Percentiles rank a stretch among this genome's conserved stretches.
Evolutionary conservation across 2,888 invertebrate genomes (phyloP).

Genomic region (Epinotia nisella): DNA sequence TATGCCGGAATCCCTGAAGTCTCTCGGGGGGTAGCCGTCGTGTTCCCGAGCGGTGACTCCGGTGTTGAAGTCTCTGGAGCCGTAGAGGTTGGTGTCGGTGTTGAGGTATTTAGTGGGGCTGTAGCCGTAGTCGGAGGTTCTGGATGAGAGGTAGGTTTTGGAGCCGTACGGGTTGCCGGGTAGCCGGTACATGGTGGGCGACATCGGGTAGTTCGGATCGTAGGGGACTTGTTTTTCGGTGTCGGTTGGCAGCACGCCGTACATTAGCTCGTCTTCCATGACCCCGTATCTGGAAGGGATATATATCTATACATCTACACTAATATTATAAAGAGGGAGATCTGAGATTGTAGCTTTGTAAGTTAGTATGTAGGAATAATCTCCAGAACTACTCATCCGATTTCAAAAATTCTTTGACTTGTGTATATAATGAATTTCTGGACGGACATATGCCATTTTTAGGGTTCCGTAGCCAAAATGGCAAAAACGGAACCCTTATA

Average conservation of each 20-base stretch:
- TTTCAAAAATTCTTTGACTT: too few species aligned
- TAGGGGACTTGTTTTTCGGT: slow-evolving; percentile 78
- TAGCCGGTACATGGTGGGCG: slow-evolving; percentile 77
- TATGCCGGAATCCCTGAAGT: slow-evolving; percentile 79
- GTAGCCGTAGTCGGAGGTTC: slow-evolving; percentile 80
- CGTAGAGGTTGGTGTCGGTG: slow-evolving; percentile 70
- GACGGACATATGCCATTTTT: too few species aligned
- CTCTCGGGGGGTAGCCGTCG: slow-evolving; percentile 75
- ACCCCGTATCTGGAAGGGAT: slow-evolving; percentile 70
- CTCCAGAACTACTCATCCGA: too few species aligned
- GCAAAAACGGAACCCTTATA: too few species aligned
- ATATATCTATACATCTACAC: not conserved
- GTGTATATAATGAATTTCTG: too few species aligned
- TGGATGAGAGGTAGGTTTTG: slow-evolving; percentile 74
- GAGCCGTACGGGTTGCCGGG: slow-evolving; percentile 81
- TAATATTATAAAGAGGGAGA: too few species aligned
- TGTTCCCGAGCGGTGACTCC: slow-evolving; percentile 74
- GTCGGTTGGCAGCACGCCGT: slow-evolving; percentile 73
- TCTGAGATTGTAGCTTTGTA: too few species aligned
- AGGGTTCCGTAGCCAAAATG: too few species aligned
- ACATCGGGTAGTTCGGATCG: slow-evolving; percentile 81
- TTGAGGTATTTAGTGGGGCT: slow-evolving; percentile 79
- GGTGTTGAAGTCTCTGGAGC: slow-evolving; percentile 72
- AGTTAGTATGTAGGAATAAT: too few species aligned
- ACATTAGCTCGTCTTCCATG: slow-evolving; percentile 80